Evolutionary conservation across 2,797 vertebrate species (phyloP), one percentile per base, ranked within the genome.

Genomic region (Sciaenops ocellatus): DNA sequence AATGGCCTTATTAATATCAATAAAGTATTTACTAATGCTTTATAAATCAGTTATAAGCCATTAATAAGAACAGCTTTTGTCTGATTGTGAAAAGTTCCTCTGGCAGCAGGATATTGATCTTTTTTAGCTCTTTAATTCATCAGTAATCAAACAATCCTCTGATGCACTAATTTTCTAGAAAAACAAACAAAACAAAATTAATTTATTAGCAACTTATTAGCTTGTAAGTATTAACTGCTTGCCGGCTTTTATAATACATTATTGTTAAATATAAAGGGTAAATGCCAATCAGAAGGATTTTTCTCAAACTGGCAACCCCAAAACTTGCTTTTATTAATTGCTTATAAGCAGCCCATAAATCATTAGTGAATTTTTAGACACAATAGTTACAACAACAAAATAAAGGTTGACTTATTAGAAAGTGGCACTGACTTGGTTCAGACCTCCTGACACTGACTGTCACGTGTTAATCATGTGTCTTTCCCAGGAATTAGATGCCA

Each of bases 401-500:
- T 18, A 15, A 8, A 57, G 8, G 28, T 22, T 44, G 51, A 60
- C 6, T 50, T 13, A 26, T 61, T 16, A 67, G 59, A 41, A 38
- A 56, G 44, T 56, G 52, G 3, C 0, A 7, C 44, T 4, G 6
- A 3, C 8, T 15, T 59, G 20, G 78, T 56, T 80, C 70, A 84
- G 65, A 65, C 54, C 44, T 69, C 61, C 56, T 76, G 55, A 71
- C 79, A 73, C 69, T 15, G 56, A 69, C 65, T 16, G 55, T 20
- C 71, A 54, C 50, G 79, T 78, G 82, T 80, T 87, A 85, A 86
- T 78, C 74, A 22, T 55, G 51, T 60, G 71, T 88, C 82, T 79
- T 79, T 41, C 42, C 74, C 46, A 68, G 85, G 88, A 90, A 90
- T 86, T 84, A 90, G 80, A 82, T 46, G 76, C 57, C 82, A 62